Evolutionary conservation across 2,888 invertebrate genomes (phyloP).

Genomic region (Aspidiotus rigidus): DNA sequence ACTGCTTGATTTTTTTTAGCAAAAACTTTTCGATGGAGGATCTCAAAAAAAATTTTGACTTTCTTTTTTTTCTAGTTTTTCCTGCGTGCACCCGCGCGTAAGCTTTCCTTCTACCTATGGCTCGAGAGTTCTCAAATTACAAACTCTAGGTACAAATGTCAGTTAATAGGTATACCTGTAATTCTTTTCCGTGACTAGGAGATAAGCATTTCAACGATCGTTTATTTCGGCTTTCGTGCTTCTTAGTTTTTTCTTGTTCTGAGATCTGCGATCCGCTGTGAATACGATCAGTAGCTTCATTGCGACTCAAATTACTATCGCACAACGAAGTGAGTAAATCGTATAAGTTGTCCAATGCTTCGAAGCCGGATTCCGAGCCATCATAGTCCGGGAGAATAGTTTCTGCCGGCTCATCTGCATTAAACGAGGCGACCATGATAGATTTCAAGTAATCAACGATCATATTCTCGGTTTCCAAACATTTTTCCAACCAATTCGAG

Average conservation of each 20-base stretch:
- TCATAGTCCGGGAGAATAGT: slow-evolving; percentile 18
- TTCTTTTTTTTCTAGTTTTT: too few relatives aligned
- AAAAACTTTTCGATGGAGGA: too few relatives aligned
- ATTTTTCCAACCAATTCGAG: slow-evolving; percentile 22
- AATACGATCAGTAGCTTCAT: not conserved
- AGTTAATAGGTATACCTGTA: slow-evolving; percentile 13
- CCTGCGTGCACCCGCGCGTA: too few relatives aligned
- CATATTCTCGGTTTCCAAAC: slow-evolving; percentile 24
- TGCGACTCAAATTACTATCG: not conserved
- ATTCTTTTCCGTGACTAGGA: slow-evolving; percentile 20
- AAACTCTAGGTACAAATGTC: too few relatives aligned
- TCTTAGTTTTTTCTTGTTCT: not conserved
- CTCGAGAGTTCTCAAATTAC: too few relatives aligned
- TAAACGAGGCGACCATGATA: slow-evolving; percentile 11
- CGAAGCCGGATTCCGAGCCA: slow-evolving; percentile 25
- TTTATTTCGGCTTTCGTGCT: slow-evolving; percentile 12
- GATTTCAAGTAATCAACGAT: slow-evolving; percentile 25
- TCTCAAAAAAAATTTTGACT: too few relatives aligned
- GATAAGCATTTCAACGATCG: slow-evolving; percentile 13
- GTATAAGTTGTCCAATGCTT: slow-evolving; percentile 23
- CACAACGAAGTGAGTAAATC: slow-evolving; percentile 15
- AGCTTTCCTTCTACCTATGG: too few relatives aligned
- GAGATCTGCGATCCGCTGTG: not conserved
- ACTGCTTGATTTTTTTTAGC: too few relatives aligned
- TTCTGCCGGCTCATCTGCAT: not conserved